These are phyloP conservation scores for Clusia tigrina DNA, from an alignment of 2,888 invertebrate species.

Conservation along the genomic window DNA sequence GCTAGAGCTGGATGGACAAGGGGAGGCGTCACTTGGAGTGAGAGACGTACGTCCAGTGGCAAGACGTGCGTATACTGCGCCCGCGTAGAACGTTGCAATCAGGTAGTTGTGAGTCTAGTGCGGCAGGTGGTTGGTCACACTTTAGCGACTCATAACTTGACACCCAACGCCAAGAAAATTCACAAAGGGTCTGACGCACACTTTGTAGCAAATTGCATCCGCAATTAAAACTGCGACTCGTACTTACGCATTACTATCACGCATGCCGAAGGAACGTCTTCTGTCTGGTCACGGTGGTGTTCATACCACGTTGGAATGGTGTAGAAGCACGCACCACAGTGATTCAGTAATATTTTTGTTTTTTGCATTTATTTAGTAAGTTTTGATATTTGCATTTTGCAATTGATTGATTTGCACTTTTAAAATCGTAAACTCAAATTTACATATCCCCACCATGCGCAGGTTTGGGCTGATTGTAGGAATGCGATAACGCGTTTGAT, in stretches of 20 bases:
- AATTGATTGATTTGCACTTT: neutral
- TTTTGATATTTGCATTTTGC: neutral
- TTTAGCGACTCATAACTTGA: conserved; percentile 21
- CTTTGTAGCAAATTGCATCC: conserved; percentile 42
- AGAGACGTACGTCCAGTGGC: neutral
- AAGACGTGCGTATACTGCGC: conserved; percentile 22
- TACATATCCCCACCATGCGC: neutral
- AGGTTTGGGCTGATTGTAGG: neutral
- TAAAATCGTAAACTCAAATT: neutral
- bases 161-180: conserved; percentile 34
- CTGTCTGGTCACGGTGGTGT: conserved; percentile 46
- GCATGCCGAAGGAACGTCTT: conserved; percentile 34
- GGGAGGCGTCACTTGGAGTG: neutral
- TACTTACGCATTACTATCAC: conserved; percentile 47
- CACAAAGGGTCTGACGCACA: neutral
- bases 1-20: neutral
- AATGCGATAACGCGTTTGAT: neutral
- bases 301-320: too few species aligned
- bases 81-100: conserved; percentile 29
- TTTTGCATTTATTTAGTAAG: neutral
- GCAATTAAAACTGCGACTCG: conserved; percentile 49
- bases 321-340: neutral
- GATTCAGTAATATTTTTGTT: neutral
- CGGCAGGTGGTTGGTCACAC: conserved; percentile 11
- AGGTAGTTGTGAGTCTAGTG: conserved; percentile 3